phyloP scores from a whole-genome alignment of 2,888 invertebrate genomes.

The Nemoura dubitans region DNA sequence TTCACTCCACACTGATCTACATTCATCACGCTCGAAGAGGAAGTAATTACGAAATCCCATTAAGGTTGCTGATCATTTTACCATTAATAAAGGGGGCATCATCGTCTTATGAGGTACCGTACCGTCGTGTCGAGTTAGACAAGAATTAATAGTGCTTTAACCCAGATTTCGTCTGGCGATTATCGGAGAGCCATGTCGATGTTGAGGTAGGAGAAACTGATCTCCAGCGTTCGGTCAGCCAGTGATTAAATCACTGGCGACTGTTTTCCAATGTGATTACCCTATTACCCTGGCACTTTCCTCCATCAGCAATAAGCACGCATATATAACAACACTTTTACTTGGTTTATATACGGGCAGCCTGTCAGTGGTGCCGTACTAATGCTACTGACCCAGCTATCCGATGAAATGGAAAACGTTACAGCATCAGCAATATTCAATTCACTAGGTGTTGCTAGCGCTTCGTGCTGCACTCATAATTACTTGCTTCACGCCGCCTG shows the following conservation, averaged over 20 bases:
- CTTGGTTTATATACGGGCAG: neutral
- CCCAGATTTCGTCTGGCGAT: neutral
- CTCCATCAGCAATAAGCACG: neutral
- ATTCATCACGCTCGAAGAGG: neutral
- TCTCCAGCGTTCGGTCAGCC: neutral
- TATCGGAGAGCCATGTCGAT: neutral
- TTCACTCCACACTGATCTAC: neutral
- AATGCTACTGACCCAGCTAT: constrained; percentile 28
- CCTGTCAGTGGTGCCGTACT: neutral
- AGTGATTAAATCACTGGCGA: neutral
- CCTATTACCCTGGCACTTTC: neutral
- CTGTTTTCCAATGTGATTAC: neutral
- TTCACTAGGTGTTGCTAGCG: neutral
- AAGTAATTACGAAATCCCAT: constrained; percentile 26
- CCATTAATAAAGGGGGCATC: neutral
- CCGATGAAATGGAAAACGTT: constrained; percentile 26
- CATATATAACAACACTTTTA: constrained; percentile 29
- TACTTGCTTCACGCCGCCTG: neutral
- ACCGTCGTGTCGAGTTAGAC: neutral
- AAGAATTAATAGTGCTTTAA: neutral
- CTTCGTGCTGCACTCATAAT: constrained; percentile 10
- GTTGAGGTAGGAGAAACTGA: neutral
- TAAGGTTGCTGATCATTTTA: constrained; percentile 14
- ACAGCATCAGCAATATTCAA: neutral
- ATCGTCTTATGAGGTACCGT: neutral